Base-by-base conservation (phyloP, 2,888 invertebrate species). In the Cephus pulcher region DNA sequence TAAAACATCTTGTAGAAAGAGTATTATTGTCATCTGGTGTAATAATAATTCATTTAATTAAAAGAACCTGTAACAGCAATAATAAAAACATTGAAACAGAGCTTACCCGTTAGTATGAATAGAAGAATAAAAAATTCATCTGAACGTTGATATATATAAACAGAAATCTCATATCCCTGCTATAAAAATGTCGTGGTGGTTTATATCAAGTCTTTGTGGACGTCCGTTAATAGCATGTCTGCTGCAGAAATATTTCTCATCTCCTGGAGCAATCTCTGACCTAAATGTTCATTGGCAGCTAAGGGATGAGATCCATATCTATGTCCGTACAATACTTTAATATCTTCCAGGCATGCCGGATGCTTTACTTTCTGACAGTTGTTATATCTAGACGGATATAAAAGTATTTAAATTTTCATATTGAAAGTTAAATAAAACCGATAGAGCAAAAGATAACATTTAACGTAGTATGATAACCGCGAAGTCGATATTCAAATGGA, bases 1-100 rank as follows among this genome's bases (percentile, higher is more conserved):
- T 74, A 75, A 74, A 79, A 81, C 75, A 56, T 81, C 79, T 81
- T 81, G 75, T 81, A 81, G 80, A 81, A 81, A 81, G 15, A 76
- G 56, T 23, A 56, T 23, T 56, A 56, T 56, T 56, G 56, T 56
- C 56, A 56, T 56, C 23, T 23, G 56, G 23, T 23, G 23, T 23
- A 56, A 56, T 23, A 23, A 23, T 56, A 56, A 56, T 56, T 23
- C 23, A 23, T 23, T 56, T 6, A 9, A 23, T 23, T 23, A 23
- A 2, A 56, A 2, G 15, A 15, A 56, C 9, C 56, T 56, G 23
- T 56, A 23, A 56, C 2, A 56, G 2, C 15, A 40, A 40, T 40
- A 23, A 56, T 23, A 23, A 56, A 9, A 56, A 2, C 56, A 23
- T 23, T 15, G 2, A 56, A 56, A 56, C 23, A 23, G 9, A 23